Conservation (phyloP, 1,140 invertebrate genomes). For the Pseudachorutes palmiensis region DNA sequence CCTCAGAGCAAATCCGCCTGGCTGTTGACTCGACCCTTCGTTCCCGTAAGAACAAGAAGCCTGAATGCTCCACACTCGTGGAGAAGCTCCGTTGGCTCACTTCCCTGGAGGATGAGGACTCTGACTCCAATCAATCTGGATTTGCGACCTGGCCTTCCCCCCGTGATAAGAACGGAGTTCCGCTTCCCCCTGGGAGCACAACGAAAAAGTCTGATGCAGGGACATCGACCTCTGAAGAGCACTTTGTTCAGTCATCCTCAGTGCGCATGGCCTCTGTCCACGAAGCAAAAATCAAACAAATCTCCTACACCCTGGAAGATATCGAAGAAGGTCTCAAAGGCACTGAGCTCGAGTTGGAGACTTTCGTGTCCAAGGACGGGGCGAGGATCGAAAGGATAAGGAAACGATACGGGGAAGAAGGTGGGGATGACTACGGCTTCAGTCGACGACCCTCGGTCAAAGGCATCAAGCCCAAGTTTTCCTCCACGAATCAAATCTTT, state of each 20-base stretch:
- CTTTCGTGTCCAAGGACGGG: slow-evolving; percentile 33
- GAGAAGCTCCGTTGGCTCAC: slow-evolving; percentile 38
- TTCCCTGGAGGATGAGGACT: slow-evolving; percentile 32
- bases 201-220: slow-evolving; percentile 33
- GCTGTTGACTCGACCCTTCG: slow-evolving; percentile 33
- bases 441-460: slow-evolving; percentile 36
- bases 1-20: slow-evolving; percentile 36
- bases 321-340: slow-evolving; percentile 38
- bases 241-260: slow-evolving; percentile 29
- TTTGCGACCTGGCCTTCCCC: slow-evolving; percentile 37
- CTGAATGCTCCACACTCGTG: slow-evolving; percentile 36
- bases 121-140: slow-evolving; percentile 28
- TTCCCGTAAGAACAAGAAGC: slow-evolving; percentile 28
- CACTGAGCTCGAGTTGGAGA: slow-evolving; percentile 31
- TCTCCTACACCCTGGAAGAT: slow-evolving; percentile 35
- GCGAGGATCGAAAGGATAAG: slow-evolving; percentile 32
- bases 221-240: slow-evolving; percentile 31
- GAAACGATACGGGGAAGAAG: slow-evolving; percentile 31
- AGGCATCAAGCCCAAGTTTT: slow-evolving; percentile 38
- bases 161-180: slow-evolving; percentile 31
- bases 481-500: slow-evolving; percentile 38
- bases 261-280: slow-evolving; percentile 24
- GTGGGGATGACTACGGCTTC: slow-evolving; percentile 37
- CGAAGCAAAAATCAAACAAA: slow-evolving; percentile 38
- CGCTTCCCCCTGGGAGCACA: slow-evolving; percentile 5